These are phyloP conservation scores for Decapterus maruadsi DNA, from an alignment of 2,797 vertebrate species.

Conservation along the genomic window DNA sequence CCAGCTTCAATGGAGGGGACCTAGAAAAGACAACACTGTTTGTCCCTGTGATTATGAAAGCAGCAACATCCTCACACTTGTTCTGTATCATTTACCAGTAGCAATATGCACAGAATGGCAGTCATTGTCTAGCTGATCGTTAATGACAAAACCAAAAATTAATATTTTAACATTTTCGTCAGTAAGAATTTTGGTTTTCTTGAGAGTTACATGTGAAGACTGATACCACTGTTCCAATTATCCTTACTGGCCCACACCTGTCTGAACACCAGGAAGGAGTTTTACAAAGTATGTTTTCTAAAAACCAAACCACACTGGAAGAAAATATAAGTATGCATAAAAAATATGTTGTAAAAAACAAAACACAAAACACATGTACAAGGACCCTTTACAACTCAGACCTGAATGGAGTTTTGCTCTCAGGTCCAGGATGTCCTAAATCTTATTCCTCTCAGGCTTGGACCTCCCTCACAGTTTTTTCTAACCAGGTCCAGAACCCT, in stretches of 20 bases:
- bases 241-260: too few relatives aligned
- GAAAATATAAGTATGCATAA: too few relatives aligned
- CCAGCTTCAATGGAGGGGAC: conserved; percentile 39
- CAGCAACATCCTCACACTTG: conserved; percentile 9
- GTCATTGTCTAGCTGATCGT: background rate
- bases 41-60: conserved; percentile 9
- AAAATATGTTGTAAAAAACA: too few relatives aligned
- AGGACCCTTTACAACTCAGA: too few relatives aligned
- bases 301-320: too few relatives aligned
- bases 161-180: background rate
- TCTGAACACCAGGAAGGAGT: too few relatives aligned
- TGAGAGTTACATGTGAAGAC: conserved; percentile 1
- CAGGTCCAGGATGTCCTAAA: too few relatives aligned
- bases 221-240: background rate
- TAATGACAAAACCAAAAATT: background rate
- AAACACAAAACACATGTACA: too few relatives aligned
- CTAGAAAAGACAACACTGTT: conserved; percentile 45
- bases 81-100: background rate
- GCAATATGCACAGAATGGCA: conserved; percentile 1
- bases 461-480: background rate
- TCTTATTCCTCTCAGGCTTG: too few relatives aligned
- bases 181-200: background rate
- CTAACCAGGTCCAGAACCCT: background rate
- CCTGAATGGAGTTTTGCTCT: too few relatives aligned
- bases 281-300: too few relatives aligned